These are phyloP conservation scores for Porites australiensis DNA, from an alignment of 64 coral and sea anemone species.

Conservation along the genomic window DNA sequence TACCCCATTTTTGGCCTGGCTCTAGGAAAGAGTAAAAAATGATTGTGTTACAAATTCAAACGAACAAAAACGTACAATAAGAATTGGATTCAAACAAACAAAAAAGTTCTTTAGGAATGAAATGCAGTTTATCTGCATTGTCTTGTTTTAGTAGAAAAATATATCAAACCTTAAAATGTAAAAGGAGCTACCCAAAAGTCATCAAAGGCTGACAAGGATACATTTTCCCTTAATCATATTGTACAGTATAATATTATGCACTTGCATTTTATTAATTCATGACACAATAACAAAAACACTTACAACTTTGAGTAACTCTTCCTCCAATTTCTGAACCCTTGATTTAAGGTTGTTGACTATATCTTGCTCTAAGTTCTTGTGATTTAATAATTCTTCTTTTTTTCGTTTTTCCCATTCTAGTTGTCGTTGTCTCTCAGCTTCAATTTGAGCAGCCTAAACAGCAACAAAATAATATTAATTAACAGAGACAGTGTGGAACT, in stretches of 20 bases:
- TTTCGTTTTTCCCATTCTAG: slow-evolving; percentile 98
- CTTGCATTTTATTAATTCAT: no score
- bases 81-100: not conserved
- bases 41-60: not conserved
- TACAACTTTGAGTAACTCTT: slow-evolving; percentile 88
- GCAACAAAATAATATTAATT: not conserved
- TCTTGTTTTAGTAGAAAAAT: no score
- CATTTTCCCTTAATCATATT: no score
- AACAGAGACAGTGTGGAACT: no score
- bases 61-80: not conserved
- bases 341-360: slow-evolving; percentile 96
- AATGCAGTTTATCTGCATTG: no score
- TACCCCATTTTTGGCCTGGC: slow-evolving; percentile 49
- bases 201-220: no score
- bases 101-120: no score
- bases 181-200: no score
- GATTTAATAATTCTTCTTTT: slow-evolving; percentile 96
- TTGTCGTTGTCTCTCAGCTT: slow-evolving; percentile 97
- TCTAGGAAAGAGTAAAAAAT: not conserved
- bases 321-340: slow-evolving; percentile 83
- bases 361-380: slow-evolving; percentile 96
- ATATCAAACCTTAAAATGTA: no score
- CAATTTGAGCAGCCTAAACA: slow-evolving; percentile 83
- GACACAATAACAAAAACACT: slow-evolving; percentile 8
- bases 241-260: no score